phyloP scores from a whole-genome alignment of 2,888 invertebrate species.

The Seira sanloemensis region DNA sequence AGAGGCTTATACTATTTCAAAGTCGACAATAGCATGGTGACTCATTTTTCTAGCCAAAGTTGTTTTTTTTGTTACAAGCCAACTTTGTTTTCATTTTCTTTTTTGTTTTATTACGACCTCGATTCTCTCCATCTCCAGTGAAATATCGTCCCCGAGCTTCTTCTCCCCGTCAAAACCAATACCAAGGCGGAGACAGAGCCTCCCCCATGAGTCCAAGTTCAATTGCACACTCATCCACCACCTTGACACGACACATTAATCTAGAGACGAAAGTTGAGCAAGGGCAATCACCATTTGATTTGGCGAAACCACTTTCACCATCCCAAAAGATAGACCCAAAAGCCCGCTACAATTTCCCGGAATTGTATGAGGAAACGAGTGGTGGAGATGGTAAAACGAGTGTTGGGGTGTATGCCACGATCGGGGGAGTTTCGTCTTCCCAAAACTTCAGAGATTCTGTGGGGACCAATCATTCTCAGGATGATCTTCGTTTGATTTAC shows the following conservation, averaged over 20 bases:
- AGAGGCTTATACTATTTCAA: too few relatives aligned
- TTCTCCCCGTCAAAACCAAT: conserved; percentile 8
- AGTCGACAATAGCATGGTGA: too few relatives aligned
- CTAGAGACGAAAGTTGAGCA: conserved; percentile 24
- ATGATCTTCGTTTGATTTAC: conserved; percentile 69
- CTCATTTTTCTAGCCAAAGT: too few relatives aligned
- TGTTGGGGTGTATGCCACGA: conserved; percentile 29
- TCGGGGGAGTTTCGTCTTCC: conserved; percentile 34
- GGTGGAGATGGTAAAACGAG: conserved; percentile 8
- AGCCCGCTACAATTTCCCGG: conserved; percentile 50
- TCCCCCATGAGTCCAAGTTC: conserved; percentile 33
- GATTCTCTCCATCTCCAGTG: conserved; percentile 41
- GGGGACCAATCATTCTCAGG: conserved; percentile 56
- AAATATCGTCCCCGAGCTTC: conserved; percentile 39
- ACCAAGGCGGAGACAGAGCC: neutral
- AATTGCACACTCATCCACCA: conserved; percentile 45
- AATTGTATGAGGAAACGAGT: neutral
- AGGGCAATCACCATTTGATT: conserved; percentile 36
- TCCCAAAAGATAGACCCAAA: conserved; percentile 37
- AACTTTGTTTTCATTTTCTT: too few relatives aligned
- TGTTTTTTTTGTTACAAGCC: too few relatives aligned
- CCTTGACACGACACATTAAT: conserved; percentile 50
- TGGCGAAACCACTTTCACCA: conserved; percentile 28
- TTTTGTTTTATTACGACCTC: too few relatives aligned
- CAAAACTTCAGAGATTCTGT: conserved; percentile 45